Base-by-base conservation (phyloP, 2,797 vertebrate species). In the Halcyon leucocephala region DNA sequence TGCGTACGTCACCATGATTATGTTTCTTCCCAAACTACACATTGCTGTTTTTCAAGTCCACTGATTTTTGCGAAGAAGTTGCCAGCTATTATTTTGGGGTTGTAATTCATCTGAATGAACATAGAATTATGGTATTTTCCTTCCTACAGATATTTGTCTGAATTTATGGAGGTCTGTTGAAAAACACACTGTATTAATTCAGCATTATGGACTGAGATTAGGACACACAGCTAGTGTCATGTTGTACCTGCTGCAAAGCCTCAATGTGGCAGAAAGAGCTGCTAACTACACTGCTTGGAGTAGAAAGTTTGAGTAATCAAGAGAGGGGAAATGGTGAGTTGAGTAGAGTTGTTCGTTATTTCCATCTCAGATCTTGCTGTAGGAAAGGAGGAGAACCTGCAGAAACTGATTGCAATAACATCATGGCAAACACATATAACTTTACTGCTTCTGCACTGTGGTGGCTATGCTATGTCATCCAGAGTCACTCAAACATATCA, bases 371-470 rank as follows among this genome's bases (percentile, higher is more conserved):
- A 44, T 90, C 33, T 42, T 72, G 74, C 26, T 51, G 15, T 41
- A 29, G 72, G 65, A 88, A 87, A 92, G 52, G 31, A 96, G 62
- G 51, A 90, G 83, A 77, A 86, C 71, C 81, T 90, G 82, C 81
- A 95, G 89, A 89, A 92, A 86, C 58, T 89, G 81, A 46, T 44
- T 93, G 55, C 89, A 89, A 74, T 77, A 91, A 77, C 16, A 42
- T 73, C 10, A 52, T 52, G 62, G 73, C 57, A 94, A 95, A 84
- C 65, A 49, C 9, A 90, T 60, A n/a, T 89, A 72, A 89, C 51
- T 96, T 96, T 95, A 92, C 55, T 95, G 72, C 44, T 84, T 92
- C 90, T 79, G 66, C 58, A 79, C 51, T 71, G 29, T 58, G 78
- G 60, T 93, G 89, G 79, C 74, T 93, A 82, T n/a, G n/a, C n/a